Conservation (phyloP, 2,113 vertebrate species). For the Amphilophus citrinellus region DNA sequence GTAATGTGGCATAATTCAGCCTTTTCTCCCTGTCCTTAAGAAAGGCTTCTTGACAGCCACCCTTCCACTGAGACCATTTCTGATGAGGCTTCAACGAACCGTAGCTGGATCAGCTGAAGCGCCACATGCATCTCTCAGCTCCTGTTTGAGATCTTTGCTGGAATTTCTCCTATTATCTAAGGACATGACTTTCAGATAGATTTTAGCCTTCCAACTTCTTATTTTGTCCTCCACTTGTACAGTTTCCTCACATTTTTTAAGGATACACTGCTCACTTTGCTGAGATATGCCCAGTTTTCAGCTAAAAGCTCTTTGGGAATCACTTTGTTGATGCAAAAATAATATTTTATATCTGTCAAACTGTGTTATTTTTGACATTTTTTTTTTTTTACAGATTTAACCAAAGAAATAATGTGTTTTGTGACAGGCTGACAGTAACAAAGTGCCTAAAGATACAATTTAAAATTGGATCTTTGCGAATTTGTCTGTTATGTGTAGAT, state of each 20-base stretch:
- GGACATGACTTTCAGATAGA: no score
- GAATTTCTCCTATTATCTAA: no score
- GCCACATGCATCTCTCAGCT: no score
- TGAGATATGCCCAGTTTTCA: not conserved
- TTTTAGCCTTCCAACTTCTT: not conserved
- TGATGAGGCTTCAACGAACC: no score
- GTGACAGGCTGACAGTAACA: not conserved
- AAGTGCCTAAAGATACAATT: not conserved
- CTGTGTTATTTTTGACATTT: not conserved
- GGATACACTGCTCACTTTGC: not conserved
- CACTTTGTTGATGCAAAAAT: not conserved
- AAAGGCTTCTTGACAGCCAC: no score
- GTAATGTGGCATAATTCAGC: no score
- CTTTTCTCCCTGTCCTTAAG: no score
- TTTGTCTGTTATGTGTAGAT: not conserved
- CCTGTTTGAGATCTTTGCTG: no score
- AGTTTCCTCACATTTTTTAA: not conserved
- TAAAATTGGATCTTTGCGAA: not conserved
- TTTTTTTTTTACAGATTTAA: not conserved
- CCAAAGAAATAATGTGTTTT: not conserved
- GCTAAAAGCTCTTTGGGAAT: not conserved
- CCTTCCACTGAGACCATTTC: no score
- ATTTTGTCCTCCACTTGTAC: not conserved
- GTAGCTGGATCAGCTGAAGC: no score
- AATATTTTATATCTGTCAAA: slow-evolving; percentile 1